These are phyloP conservation scores for Ciconia stormi DNA, from an alignment of 2,113 vertebrate species.

Conservation along the genomic window DNA sequence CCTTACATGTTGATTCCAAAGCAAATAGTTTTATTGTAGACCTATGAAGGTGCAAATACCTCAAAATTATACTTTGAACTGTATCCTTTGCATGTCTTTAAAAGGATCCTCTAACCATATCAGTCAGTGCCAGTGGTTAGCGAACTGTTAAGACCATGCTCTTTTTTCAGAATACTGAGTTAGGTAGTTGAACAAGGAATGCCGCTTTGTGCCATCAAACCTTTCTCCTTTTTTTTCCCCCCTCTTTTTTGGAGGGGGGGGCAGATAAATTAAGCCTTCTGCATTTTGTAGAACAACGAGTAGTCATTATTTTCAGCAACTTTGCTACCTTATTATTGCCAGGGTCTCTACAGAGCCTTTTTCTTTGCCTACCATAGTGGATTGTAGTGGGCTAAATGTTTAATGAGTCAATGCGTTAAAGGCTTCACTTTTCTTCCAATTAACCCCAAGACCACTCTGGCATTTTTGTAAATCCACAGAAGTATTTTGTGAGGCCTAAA, in stretches of 20 bases:
- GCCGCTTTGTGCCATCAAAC: conserved; percentile 57
- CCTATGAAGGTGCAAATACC: background rate
- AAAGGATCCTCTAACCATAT: background rate
- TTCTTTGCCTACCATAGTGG: conserved; percentile 75
- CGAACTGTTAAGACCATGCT: conserved; percentile 8
- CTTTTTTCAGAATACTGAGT: background rate
- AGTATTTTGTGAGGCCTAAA: conserved; percentile 90
- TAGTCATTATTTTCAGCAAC: conserved; percentile 70
- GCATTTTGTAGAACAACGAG: conserved; percentile 70
- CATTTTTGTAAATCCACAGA: conserved; percentile 95
- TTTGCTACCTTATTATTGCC: conserved; percentile 77
- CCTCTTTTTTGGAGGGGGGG: background rate
- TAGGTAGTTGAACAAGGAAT: conserved; percentile 39
- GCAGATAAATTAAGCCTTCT: conserved; percentile 70
- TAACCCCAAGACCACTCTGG: conserved; percentile 91
- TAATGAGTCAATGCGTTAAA: conserved; percentile 91
- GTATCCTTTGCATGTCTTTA: background rate
- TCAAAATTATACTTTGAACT: background rate
- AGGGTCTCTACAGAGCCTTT: conserved; percentile 74
- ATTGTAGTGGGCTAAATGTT: conserved; percentile 86
- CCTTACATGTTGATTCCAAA: background rate
- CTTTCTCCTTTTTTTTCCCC: background rate
- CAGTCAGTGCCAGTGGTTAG: background rate
- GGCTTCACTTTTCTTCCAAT: conserved; percentile 93
- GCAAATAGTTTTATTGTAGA: background rate